phyloP scores from a whole-genome alignment of 2,888 invertebrate species.

The Steinernema scapterisci region DNA sequence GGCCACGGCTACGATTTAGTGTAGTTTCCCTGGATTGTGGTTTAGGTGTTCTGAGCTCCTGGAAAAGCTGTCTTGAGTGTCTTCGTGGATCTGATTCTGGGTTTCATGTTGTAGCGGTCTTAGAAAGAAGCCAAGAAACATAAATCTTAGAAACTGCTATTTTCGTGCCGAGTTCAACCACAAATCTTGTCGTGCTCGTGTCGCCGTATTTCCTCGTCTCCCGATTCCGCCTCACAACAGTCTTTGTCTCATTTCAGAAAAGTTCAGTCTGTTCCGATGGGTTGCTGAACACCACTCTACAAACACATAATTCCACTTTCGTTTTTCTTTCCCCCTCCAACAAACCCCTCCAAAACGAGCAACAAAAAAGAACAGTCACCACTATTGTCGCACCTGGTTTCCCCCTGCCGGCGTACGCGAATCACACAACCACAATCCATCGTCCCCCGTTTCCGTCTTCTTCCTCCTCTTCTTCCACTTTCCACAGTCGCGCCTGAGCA shows the following conservation, averaged over 20 bases:
- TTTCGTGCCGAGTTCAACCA: too few species aligned
- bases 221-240: background rate
- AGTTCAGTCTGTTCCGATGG: background rate
- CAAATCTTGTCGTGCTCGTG: background rate
- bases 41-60: too few species aligned
- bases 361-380: background rate
- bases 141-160: background rate
- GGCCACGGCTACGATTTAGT: too few species aligned
- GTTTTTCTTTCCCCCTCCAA: background rate
- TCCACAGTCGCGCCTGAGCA: too few species aligned
- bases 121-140: too few species aligned
- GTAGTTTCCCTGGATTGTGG: too few species aligned
- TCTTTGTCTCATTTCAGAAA: too few species aligned
- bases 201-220: background rate
- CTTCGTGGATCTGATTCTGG: too few species aligned
- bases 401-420: background rate
- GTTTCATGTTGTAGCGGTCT: too few species aligned
- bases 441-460: background rate
- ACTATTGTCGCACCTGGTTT: background rate
- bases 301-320: constrained; percentile 9
- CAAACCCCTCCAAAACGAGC: background rate
- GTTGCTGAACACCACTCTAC: constrained; percentile 14
- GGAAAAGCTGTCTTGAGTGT: too few species aligned
- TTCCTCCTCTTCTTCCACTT: background rate
- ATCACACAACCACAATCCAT: background rate